Evolutionary conservation across 2,888 invertebrate genomes (phyloP).

Genomic region (Lymantria dispar): DNA sequence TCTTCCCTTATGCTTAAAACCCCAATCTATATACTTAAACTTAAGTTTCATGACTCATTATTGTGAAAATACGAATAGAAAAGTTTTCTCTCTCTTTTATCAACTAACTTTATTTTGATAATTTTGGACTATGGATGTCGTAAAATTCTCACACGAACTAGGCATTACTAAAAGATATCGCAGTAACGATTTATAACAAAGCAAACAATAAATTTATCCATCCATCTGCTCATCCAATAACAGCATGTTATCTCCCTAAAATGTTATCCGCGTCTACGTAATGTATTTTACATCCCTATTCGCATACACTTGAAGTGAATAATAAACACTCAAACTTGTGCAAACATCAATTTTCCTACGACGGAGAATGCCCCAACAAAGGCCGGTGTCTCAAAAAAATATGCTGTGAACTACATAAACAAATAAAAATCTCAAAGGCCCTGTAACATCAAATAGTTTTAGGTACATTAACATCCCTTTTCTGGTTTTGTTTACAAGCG

Average conservation of each 20-base stretch:
- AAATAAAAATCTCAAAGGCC: slow-evolving; percentile 48
- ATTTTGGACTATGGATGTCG: too few relatives aligned
- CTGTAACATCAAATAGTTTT: slow-evolving; percentile 69
- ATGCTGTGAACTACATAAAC: slow-evolving; percentile 50
- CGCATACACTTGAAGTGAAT: slow-evolving; percentile 43
- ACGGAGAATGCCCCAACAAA: slow-evolving; percentile 30
- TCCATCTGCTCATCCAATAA: too few relatives aligned
- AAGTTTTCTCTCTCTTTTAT: too few relatives aligned
- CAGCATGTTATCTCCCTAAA: neutral
- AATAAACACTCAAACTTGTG: slow-evolving; percentile 57
- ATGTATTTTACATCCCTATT: slow-evolving; percentile 43
- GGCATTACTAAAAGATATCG: too few relatives aligned
- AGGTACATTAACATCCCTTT: slow-evolving; percentile 56
- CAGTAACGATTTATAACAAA: too few relatives aligned
- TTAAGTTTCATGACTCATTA: too few relatives aligned
- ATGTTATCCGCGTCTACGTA: slow-evolving; percentile 18
- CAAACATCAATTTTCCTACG: slow-evolving; percentile 44
- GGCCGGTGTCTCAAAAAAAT: slow-evolving; percentile 42
- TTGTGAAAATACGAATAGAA: too few relatives aligned
- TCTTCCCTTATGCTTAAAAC: too few relatives aligned
- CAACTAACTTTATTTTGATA: too few relatives aligned
- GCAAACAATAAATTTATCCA: too few relatives aligned
- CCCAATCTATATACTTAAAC: too few relatives aligned
- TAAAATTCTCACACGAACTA: too few relatives aligned
- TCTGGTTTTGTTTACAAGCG: slow-evolving; percentile 35